phyloP scores from a whole-genome alignment of 2,113 vertebrate species.

The Ivindomyrus marchei region DNA sequence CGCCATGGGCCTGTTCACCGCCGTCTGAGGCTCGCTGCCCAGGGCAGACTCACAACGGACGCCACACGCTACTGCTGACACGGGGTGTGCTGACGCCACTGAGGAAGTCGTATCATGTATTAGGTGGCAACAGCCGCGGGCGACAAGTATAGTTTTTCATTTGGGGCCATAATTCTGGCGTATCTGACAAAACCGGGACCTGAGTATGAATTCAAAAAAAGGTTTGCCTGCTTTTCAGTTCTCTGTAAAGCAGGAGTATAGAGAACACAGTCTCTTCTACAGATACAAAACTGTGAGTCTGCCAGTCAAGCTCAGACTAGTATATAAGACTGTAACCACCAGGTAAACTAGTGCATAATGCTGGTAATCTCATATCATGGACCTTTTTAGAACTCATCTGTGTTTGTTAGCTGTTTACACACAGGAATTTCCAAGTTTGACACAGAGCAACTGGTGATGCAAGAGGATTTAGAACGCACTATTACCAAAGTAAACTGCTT shows the following conservation, averaged over 20 bases:
- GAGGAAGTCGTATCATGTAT: conserved; percentile 3
- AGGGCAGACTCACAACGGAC: not conserved
- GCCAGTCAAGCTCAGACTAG: not conserved
- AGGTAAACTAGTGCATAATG: not conserved
- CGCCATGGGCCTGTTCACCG: conserved; percentile 21
- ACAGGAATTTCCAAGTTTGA: not conserved
- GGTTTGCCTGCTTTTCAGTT: not conserved
- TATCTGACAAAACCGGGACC: not conserved
- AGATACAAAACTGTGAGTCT: not conserved
- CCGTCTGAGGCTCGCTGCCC: conserved; percentile 3
- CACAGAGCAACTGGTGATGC: not conserved
- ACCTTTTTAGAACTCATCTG: not conserved
- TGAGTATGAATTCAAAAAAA: not conserved
- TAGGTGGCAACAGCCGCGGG: conserved; percentile 22
- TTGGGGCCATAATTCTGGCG: not conserved
- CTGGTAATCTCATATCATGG: not conserved
- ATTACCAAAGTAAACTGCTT: not conserved
- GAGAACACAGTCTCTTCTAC: not conserved
- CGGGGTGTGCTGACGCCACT: not conserved
- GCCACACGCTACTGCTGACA: not conserved
- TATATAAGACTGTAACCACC: not conserved
- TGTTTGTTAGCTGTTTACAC: not conserved
- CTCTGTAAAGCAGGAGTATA: not conserved
- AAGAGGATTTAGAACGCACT: not conserved
- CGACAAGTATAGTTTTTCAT: conserved; percentile 4